These are phyloP conservation scores for Glyptemys insculpta DNA, from an alignment of 2,797 vertebrate genomes.

Conservation along the genomic window DNA sequence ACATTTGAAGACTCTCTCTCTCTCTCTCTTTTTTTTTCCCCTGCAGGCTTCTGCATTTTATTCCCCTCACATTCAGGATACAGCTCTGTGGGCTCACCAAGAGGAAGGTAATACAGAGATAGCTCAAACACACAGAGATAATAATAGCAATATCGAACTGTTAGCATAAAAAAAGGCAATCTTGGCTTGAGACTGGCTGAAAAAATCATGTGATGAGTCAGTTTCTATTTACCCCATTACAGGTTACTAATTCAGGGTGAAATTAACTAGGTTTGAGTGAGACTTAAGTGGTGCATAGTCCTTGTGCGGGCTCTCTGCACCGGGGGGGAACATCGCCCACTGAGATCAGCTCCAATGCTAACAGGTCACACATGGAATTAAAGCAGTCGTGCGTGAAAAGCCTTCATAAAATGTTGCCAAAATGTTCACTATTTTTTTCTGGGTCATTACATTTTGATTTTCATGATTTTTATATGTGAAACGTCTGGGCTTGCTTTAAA, in stretches of 20 bases:
- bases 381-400: not conserved
- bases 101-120: constrained; percentile 24
- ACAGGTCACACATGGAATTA: not conserved
- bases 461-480: not conserved
- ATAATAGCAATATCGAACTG: not conserved
- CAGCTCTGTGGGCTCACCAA: constrained; percentile 22
- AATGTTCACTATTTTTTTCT: not conserved
- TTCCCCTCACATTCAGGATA: not conserved
- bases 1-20: constrained; percentile 38
- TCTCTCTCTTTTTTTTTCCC: not conserved
- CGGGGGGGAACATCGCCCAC: not conserved
- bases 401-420: not conserved
- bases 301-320: not conserved
- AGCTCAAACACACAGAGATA: not conserved
- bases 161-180: not conserved
- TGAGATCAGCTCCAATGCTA: not conserved
- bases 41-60: constrained; percentile 14
- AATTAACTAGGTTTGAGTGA: not conserved
- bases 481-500: not conserved
- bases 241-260: not conserved
- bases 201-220: not conserved
- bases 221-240: not conserved
- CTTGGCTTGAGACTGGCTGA: not conserved
- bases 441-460: not conserved
- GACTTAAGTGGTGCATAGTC: not conserved